phyloP scores from a whole-genome alignment of 2,888 invertebrate species.

The Rhodophaea formosa region DNA sequence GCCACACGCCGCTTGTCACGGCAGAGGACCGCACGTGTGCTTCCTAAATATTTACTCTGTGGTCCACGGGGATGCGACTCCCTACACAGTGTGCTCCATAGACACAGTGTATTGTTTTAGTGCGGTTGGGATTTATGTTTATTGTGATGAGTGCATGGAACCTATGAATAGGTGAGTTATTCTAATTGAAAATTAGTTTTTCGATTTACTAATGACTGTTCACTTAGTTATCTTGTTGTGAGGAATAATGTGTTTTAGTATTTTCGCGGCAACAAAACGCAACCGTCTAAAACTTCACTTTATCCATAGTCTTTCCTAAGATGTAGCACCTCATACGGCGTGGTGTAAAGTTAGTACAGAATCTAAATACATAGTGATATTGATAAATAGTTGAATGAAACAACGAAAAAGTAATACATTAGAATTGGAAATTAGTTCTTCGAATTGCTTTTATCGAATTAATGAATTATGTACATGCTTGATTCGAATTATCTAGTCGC shows the following conservation, averaged over 20 bases:
- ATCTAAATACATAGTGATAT: no score
- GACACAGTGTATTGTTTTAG: background rate
- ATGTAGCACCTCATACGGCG: no score
- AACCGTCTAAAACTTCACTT: no score
- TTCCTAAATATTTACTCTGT: background rate
- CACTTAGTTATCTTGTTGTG: no score
- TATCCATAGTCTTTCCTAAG: no score
- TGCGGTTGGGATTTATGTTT: background rate
- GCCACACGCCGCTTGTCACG: conserved; percentile 11
- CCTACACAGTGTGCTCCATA: no score
- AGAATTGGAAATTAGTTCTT: background rate
- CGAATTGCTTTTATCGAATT: background rate
- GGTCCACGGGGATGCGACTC: background rate
- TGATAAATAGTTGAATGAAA: background rate
- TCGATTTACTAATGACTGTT: background rate
- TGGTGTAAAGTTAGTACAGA: no score
- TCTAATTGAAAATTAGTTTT: background rate
- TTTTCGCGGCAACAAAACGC: no score
- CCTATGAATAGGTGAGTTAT: conserved; percentile 22
- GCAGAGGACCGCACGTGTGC: conserved; percentile 14
- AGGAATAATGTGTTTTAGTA: no score
- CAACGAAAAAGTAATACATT: conserved; percentile 21
- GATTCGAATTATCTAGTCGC: no score
- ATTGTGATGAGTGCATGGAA: conserved; percentile 16
- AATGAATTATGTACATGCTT: background rate